Percentiles rank a stretch among this genome's conserved stretches.
phyloP scores from a whole-genome alignment of 2,888 invertebrate species.

The Mesoligia furuncula region DNA sequence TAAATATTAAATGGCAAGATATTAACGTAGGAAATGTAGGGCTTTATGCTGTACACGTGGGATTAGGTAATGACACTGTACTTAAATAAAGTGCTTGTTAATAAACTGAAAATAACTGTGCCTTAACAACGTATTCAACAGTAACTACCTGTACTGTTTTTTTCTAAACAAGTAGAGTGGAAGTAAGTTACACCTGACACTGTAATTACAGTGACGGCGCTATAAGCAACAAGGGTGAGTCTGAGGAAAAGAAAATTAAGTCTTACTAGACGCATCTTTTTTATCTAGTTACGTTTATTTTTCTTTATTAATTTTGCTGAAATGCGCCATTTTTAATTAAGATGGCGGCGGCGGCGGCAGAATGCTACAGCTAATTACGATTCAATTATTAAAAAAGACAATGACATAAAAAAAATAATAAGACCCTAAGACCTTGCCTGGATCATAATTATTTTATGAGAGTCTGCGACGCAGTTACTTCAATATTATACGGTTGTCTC shows the following conservation, averaged over 20 bases:
- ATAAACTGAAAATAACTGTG: background rate
- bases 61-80: background rate
- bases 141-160: background rate
- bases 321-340: background rate
- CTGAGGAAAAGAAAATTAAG: background rate
- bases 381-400: background rate
- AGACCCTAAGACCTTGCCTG: background rate
- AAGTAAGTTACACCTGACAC: background rate
- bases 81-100: background rate
- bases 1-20: conserved; percentile 28
- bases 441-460: background rate
- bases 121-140: background rate
- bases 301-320: background rate
- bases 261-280: background rate
- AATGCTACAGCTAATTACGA: background rate
- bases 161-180: background rate
- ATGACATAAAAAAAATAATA: background rate
- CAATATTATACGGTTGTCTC: background rate
- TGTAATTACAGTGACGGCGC: background rate
- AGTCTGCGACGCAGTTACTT: background rate
- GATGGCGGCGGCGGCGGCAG: background rate
- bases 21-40: background rate
- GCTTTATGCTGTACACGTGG: background rate
- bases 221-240: background rate
- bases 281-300: background rate